These are phyloP conservation scores for Cyclargus thomasi DNA, from an alignment of 1,140 invertebrate species.

Conservation along the genomic window DNA sequence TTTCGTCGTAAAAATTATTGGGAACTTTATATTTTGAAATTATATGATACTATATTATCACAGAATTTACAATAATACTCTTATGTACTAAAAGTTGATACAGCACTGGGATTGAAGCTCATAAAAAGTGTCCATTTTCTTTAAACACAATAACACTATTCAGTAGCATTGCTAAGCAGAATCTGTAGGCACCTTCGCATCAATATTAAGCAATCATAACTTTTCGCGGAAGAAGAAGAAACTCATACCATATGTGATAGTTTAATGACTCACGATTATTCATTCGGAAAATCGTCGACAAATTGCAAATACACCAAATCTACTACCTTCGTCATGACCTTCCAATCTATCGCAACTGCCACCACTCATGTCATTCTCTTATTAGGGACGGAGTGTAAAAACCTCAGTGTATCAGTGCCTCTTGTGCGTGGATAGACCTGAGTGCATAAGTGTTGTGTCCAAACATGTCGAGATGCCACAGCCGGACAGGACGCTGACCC, in stretches of 20 bases:
- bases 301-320: background rate
- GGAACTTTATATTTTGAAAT: too few relatives aligned
- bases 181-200: background rate
- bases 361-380: constrained; percentile 10
- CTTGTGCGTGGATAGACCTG: constrained; percentile 20
- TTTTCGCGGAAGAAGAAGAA: background rate
- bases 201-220: background rate
- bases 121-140: too few relatives aligned
- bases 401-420: constrained; percentile 18
- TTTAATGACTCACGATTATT: too few relatives aligned
- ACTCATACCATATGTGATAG: background rate
- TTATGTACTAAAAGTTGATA: too few relatives aligned
- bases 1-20: too few relatives aligned
- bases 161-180: background rate
- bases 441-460: constrained; percentile 17
- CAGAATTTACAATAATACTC: too few relatives aligned
- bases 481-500: constrained; percentile 68
- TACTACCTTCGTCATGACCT: background rate
- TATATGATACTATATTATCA: too few relatives aligned
- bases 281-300: too few relatives aligned
- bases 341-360: constrained; percentile 37
- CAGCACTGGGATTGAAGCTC: too few relatives aligned
- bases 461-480: constrained; percentile 44
- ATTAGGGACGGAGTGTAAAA: constrained; percentile 22
- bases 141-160: background rate